Evolutionary conservation across 2,797 vertebrate species (phyloP).

Genomic region (Macropus fuliginosus): DNA sequence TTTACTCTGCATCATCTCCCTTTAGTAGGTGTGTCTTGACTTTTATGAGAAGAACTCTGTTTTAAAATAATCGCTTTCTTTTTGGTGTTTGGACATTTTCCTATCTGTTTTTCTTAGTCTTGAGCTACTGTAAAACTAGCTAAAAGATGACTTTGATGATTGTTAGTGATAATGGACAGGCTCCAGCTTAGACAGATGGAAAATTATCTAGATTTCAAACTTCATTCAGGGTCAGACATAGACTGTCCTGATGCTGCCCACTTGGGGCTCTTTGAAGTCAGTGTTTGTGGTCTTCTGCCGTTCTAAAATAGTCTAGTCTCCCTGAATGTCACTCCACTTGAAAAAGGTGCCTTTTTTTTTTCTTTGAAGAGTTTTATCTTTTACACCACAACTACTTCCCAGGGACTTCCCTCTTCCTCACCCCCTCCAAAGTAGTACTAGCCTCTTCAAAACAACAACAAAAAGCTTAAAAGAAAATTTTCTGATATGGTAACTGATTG

Average conservation of each 20-base stretch:
- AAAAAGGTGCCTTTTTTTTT: neutral
- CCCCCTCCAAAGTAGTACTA: neutral
- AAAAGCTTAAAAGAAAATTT: neutral
- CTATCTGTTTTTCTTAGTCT: conserved; percentile 1
- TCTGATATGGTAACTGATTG: neutral
- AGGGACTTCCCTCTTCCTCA: neutral
- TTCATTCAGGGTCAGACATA: neutral
- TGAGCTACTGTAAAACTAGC: conserved; percentile 6
- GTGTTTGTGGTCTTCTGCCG: neutral
- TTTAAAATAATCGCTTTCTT: neutral
- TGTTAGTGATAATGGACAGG: conserved; percentile 11
- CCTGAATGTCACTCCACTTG: neutral
- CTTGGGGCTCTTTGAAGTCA: conserved; percentile 27
- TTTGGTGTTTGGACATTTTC: neutral
- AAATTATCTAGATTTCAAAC: conserved; percentile 22
- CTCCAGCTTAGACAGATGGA: neutral
- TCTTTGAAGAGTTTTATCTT: neutral
- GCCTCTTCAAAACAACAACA: neutral
- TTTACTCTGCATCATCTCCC: neutral
- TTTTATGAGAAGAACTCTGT: neutral
- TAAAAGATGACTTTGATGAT: conserved; percentile 15
- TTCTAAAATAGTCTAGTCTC: neutral
- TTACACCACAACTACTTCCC: neutral
- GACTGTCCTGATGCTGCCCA: neutral
- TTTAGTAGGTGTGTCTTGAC: neutral